Evolutionary conservation across 2,113 vertebrate species (phyloP).

Genomic region (Lonchura striata): DNA sequence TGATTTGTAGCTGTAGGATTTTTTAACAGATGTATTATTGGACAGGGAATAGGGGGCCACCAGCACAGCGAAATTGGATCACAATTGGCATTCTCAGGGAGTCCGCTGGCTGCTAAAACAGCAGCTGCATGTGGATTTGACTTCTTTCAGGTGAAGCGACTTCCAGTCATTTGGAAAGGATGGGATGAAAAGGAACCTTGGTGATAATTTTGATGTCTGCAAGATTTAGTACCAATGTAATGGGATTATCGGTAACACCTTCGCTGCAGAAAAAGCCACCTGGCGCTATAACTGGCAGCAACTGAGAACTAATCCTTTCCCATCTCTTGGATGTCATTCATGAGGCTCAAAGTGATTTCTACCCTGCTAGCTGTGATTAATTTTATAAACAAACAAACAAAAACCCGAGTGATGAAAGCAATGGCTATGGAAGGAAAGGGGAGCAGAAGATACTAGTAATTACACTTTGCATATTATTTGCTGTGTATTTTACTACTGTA

Average conservation of each 20-base stretch:
- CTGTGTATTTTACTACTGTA: not conserved
- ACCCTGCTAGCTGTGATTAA: constrained; percentile 92
- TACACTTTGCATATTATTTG: constrained; percentile 28
- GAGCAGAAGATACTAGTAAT: constrained; percentile 28
- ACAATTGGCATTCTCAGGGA: constrained; percentile 86
- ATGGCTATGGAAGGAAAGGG: constrained; percentile 37
- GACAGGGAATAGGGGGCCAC: constrained; percentile 92
- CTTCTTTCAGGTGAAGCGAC: constrained; percentile 91
- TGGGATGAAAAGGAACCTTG: constrained; percentile 87
- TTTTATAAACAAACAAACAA: constrained; percentile 86
- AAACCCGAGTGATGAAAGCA: constrained; percentile 73
- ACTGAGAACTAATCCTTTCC: constrained; percentile 94
- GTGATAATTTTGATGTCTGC: constrained; percentile 91
- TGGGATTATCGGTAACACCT: constrained; percentile 99
- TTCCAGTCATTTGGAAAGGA: constrained; percentile 92
- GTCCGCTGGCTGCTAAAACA: constrained; percentile 82
- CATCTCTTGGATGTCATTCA: constrained; percentile 98
- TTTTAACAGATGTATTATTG: constrained; percentile 95
- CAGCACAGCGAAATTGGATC: constrained; percentile 88
- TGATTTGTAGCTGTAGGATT: constrained; percentile 94
- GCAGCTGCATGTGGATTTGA: constrained; percentile 90
- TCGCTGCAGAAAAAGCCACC: constrained; percentile 92
- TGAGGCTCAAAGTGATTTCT: constrained; percentile 89
- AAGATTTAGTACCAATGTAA: constrained; percentile 92
- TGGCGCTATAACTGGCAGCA: constrained; percentile 94